Evolutionary conservation across 2,797 vertebrate species (phyloP).

Genomic region (Semaprochilodus insignis): DNA sequence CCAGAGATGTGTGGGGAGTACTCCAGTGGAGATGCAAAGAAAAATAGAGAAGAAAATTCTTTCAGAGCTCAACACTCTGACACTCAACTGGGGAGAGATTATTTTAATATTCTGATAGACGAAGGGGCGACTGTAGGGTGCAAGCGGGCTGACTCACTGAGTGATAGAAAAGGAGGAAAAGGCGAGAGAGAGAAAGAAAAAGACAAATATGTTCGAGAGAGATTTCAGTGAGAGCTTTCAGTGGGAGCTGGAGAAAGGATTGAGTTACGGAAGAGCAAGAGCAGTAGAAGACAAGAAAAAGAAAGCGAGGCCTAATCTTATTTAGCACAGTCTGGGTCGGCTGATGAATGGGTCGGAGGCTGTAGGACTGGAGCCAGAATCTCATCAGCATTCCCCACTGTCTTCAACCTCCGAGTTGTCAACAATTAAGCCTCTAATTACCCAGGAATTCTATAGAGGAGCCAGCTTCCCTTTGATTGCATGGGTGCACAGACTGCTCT

Average conservation of each 20-base stretch:
- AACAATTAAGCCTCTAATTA: slow-evolving; percentile 65
- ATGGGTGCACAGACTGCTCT: slow-evolving; percentile 39
- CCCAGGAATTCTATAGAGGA: slow-evolving; percentile 52
- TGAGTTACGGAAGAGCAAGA: slow-evolving; percentile 22
- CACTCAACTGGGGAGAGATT: background rate
- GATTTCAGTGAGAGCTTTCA: background rate
- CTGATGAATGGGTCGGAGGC: slow-evolving; percentile 51
- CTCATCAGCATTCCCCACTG: slow-evolving; percentile 54
- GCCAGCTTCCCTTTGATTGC: slow-evolving; percentile 52
- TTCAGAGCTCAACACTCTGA: background rate
- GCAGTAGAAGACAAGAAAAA: slow-evolving; percentile 16
- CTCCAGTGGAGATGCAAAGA: background rate
- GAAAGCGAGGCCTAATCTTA: slow-evolving; percentile 28
- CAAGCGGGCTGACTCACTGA: too few relatives aligned
- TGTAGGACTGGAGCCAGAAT: slow-evolving; percentile 25
- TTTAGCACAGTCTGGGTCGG: slow-evolving; percentile 27
- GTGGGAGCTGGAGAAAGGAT: background rate
- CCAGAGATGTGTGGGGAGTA: background rate
- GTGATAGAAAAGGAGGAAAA: background rate
- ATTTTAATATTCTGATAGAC: slow-evolving; percentile 30
- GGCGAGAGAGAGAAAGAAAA: background rate
- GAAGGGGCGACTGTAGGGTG: background rate
- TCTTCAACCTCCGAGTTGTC: slow-evolving; percentile 50
- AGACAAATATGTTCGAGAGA: background rate
- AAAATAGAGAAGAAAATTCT: slow-evolving; percentile 13